phyloP scores from a whole-genome alignment of 2,113 vertebrate genomes.

The Corydoras maculifer region DNA sequence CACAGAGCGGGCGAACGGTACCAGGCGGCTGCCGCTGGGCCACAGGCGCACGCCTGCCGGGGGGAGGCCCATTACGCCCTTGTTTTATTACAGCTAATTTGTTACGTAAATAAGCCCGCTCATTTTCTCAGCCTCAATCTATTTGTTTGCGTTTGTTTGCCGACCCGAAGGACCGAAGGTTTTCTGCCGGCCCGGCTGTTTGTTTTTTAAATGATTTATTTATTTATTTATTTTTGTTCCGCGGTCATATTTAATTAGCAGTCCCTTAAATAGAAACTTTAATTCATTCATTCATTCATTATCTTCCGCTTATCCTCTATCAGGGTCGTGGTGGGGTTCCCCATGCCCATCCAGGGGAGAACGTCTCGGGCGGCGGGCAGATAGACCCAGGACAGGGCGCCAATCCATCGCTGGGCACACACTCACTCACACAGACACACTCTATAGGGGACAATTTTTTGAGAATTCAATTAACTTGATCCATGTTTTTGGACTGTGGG shows the following conservation, averaged over 20 bases:
- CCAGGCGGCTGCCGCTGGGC: conserved; percentile 69
- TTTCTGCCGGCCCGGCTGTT: conserved; percentile 56
- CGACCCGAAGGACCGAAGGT: conserved; percentile 59
- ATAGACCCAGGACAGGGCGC: no score
- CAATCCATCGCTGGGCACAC: no score
- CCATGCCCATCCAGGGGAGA: no score
- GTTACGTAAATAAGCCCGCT: conserved; percentile 73
- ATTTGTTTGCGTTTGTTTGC: conserved; percentile 73
- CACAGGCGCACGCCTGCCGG: conserved; percentile 62
- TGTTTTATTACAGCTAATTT: conserved; percentile 92
- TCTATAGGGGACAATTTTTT: no score
- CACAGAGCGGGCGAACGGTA: conserved; percentile 81
- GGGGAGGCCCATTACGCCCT: conserved; percentile 78
- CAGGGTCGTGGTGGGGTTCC: no score
- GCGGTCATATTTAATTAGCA: conserved; percentile 30
- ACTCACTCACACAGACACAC: no score
- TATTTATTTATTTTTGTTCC: conserved; percentile 56
- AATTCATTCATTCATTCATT: no score
- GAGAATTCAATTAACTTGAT: no score
- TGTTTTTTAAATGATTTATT: conserved; percentile 39
- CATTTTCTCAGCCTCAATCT: conserved; percentile 79
- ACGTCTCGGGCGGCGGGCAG: no score
- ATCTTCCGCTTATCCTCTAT: no score
- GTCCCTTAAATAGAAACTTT: no score
- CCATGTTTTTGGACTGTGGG: no score